Conservation (phyloP, 2,113 vertebrate species). For the Tetrax tetrax region DNA sequence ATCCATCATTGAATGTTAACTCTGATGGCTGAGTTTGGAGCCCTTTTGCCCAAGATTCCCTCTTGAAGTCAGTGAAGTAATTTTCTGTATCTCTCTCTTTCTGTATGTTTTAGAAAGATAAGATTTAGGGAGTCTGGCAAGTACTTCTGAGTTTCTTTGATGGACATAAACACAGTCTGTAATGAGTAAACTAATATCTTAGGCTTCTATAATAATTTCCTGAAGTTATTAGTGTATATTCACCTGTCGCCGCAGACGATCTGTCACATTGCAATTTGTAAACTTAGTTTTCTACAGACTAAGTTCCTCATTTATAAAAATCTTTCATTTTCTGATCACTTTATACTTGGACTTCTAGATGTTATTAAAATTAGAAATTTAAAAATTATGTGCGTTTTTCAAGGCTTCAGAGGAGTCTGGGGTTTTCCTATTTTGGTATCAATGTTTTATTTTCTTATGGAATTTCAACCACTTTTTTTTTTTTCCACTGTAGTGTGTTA, state of each 20-base stretch:
- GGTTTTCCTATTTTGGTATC: accelerated
- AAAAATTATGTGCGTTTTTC: background rate
- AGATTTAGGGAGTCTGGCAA: background rate
- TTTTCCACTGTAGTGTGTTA: background rate
- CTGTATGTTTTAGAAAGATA: background rate
- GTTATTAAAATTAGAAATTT: background rate
- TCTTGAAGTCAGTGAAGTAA: background rate
- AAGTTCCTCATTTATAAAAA: background rate
- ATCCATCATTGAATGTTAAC: background rate
- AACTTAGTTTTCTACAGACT: background rate
- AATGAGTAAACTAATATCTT: background rate
- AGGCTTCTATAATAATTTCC: background rate
- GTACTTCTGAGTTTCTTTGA: background rate
- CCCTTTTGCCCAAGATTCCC: background rate
- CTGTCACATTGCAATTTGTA: background rate
- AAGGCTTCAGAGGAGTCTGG: background rate
- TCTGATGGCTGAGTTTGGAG: background rate
- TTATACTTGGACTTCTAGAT: background rate
- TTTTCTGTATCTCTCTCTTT: background rate
- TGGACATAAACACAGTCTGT: background rate
- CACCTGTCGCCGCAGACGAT: background rate
- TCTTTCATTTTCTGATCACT: accelerated
- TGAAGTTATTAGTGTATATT: background rate
- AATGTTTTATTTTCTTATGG: background rate
- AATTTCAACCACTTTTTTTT: background rate